A percentile compares a stretch with the other conserved stretches of the same genome.
phyloP scores from a whole-genome alignment of 2,113 vertebrate species.

The Apeltes quadracus region DNA sequence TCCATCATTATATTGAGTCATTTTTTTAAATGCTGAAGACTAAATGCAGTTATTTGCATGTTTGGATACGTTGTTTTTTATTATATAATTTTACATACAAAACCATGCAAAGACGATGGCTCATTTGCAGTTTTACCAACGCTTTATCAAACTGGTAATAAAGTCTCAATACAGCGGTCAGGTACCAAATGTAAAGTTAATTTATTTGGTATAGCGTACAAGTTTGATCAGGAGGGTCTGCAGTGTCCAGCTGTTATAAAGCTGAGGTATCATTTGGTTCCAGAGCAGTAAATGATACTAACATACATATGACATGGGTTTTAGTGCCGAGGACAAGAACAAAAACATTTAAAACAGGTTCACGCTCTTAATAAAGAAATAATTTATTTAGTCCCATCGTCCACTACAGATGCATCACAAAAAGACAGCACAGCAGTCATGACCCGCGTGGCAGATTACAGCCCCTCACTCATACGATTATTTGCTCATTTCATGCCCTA shows the following conservation, averaged over 20 bases:
- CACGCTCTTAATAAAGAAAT: slow-evolving; percentile 64
- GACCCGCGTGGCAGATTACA: slow-evolving; percentile 19
- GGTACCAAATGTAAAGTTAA: slow-evolving; percentile 2
- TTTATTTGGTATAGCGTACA: background rate
- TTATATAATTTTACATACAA: slow-evolving; percentile 41
- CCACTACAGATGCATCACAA: slow-evolving; percentile 51
- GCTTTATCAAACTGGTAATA: slow-evolving; percentile 61
- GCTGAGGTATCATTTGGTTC: background rate
- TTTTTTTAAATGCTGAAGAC: slow-evolving; percentile 40
- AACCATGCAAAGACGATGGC: slow-evolving; percentile 21
- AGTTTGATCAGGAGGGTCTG: background rate
- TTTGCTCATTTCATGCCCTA: slow-evolving; percentile 7
- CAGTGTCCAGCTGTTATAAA: background rate
- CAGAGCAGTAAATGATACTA: background rate
- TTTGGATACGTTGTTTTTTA: slow-evolving; percentile 40
- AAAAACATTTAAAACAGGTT: background rate
- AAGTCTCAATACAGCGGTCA: slow-evolving; percentile 43
- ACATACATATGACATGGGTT: background rate
- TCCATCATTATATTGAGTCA: slow-evolving; percentile 55
- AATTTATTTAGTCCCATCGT: slow-evolving; percentile 72
- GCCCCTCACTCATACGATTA: slow-evolving; percentile 1
- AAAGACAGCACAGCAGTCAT: slow-evolving; percentile 40
- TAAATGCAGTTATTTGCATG: slow-evolving; percentile 65
- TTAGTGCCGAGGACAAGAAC: background rate
- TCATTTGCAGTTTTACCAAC: slow-evolving; percentile 48